A percentile compares a stretch with the other conserved stretches of the same genome.
phyloP scores from a whole-genome alignment of 2,888 invertebrate genomes.

The Agonum fuliginosum region DNA sequence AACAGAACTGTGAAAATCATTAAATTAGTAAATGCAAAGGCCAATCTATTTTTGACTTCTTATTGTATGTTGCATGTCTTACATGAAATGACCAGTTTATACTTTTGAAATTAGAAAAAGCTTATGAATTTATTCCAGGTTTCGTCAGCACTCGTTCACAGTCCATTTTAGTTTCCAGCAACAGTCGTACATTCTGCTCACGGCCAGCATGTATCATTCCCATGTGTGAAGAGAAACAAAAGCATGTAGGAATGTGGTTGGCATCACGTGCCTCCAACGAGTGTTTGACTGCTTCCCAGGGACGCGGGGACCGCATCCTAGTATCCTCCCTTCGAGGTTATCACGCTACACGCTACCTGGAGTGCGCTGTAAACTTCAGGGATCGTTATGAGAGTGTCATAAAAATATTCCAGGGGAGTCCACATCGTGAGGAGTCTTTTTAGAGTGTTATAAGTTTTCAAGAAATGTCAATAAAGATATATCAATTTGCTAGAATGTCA shows the following conservation, averaged over 20 bases:
- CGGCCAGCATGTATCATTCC: not conserved
- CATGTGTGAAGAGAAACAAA: not conserved
- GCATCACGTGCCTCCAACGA: conserved; percentile 16
- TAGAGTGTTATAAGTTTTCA: conserved; percentile 7
- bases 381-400: not conserved
- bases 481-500: conserved; percentile 1
- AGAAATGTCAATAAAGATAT: conserved; percentile 17
- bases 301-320: too few species aligned
- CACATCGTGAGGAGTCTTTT: not conserved
- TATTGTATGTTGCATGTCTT: too few species aligned
- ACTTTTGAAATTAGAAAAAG: too few species aligned
- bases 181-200: not conserved
- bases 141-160: too few species aligned
- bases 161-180: too few species aligned
- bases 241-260: not conserved
- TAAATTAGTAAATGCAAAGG: too few species aligned
- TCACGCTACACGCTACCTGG: not conserved
- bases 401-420: not conserved
- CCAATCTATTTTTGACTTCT: too few species aligned
- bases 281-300: conserved; percentile 11
- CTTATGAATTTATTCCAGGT: too few species aligned
- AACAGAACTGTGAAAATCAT: too few species aligned
- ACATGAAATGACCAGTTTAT: too few species aligned
- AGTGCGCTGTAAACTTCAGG: not conserved
- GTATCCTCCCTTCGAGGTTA: not conserved